Evolutionary conservation across 2,888 invertebrate species (phyloP).

Genomic region (Agrochola litura): DNA sequence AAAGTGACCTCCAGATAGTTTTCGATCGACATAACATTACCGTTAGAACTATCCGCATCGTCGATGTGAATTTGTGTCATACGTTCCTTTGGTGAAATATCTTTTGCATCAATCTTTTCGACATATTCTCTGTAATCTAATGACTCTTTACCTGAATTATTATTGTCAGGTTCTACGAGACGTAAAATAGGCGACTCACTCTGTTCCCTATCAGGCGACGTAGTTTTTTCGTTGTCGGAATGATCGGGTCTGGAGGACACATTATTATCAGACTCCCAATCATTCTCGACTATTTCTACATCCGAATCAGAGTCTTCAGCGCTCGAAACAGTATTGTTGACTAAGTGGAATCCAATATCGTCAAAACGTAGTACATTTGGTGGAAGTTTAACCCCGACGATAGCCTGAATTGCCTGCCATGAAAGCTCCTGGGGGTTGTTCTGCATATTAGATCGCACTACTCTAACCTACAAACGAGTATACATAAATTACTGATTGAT

Average conservation of each 20-base stretch:
- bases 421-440: slow-evolving; percentile 91
- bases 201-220: slow-evolving; percentile 85
- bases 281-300: slow-evolving; percentile 89
- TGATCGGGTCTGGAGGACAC: slow-evolving; percentile 86
- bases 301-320: slow-evolving; percentile 89
- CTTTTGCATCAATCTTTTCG: slow-evolving; percentile 86
- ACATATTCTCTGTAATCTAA: slow-evolving; percentile 85
- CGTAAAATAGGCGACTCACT: slow-evolving; percentile 87
- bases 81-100: slow-evolving; percentile 81
- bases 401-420: slow-evolving; percentile 91
- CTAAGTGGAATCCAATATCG: slow-evolving; percentile 89
- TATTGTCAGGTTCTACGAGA: slow-evolving; percentile 88
- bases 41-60: slow-evolving; percentile 87
- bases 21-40: slow-evolving; percentile 89
- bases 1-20: slow-evolving; percentile 89
- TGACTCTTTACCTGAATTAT: slow-evolving; percentile 84
- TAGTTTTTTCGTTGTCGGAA: slow-evolving; percentile 87
- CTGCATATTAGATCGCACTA: slow-evolving; percentile 91
- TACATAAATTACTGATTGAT: slow-evolving; percentile 83
- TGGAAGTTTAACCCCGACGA: slow-evolving; percentile 90
- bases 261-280: slow-evolving; percentile 89
- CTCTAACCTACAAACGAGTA: slow-evolving; percentile 90
- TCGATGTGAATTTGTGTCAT: slow-evolving; percentile 81
- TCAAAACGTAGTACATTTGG: slow-evolving; percentile 89
- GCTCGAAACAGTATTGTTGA: slow-evolving; percentile 86